Evolutionary conservation across 2,888 invertebrate species (phyloP).

Genomic region (Teleogryllus oceanicus): DNA sequence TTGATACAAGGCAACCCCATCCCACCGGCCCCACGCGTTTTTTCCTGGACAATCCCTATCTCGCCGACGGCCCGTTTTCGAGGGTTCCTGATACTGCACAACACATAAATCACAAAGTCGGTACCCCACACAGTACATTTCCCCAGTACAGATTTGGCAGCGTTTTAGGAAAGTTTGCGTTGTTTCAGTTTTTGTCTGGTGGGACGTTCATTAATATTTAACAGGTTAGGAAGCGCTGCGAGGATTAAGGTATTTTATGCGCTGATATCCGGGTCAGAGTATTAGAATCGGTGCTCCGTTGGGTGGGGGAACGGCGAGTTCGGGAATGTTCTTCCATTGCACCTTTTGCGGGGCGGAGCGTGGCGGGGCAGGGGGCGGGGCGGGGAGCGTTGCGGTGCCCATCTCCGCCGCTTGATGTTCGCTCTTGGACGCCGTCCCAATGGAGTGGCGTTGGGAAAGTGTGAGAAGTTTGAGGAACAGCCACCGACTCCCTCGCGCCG

Average conservation of each 20-base stretch:
- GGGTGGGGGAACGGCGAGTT: neutral
- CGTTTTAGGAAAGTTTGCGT: slow-evolving; percentile 18
- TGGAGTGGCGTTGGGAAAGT: neutral
- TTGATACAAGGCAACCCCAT: neutral
- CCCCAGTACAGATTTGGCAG: slow-evolving; percentile 18
- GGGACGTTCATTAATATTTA: slow-evolving; percentile 18
- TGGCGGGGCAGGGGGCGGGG: too few relatives aligned
- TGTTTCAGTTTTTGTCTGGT: neutral
- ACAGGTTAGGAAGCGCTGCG: neutral
- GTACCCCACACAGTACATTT: neutral
- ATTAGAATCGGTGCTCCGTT: neutral
- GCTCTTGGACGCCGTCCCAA: neutral
- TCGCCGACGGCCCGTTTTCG: neutral
- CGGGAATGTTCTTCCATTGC: neutral
- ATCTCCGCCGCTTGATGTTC: too few relatives aligned
- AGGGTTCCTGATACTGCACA: neutral
- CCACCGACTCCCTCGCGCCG: neutral
- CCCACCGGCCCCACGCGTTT: neutral
- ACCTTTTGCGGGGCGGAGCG: neutral
- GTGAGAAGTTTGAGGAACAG: neutral
- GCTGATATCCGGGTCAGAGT: slow-evolving; percentile 9
- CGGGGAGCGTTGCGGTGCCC: too few relatives aligned
- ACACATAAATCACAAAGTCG: slow-evolving; percentile 6
- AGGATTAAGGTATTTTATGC: slow-evolving; percentile 11
- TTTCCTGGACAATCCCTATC: slow-evolving; percentile 6